Evolutionary conservation across 1,140 invertebrate species (phyloP).

Genomic region (Augochlora pura): DNA sequence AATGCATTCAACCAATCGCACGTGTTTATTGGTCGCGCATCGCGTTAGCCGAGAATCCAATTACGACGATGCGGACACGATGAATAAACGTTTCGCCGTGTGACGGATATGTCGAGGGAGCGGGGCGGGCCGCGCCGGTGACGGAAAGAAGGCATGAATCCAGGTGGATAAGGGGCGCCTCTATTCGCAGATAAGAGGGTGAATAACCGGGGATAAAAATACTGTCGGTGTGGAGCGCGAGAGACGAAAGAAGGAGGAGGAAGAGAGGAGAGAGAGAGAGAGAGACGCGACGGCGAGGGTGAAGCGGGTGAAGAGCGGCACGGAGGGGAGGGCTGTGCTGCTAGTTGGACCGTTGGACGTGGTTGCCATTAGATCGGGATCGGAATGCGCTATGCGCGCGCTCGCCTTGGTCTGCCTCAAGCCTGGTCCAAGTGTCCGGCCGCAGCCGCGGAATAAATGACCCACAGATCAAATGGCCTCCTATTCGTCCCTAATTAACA

Average conservation of each 20-base stretch:
- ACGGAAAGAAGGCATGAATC: slow-evolving; percentile 34
- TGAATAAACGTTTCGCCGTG: background rate
- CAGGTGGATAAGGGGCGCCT: slow-evolving; percentile 59
- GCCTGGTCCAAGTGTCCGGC: slow-evolving; percentile 68
- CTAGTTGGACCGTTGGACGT: slow-evolving; percentile 59
- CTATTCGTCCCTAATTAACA: slow-evolving; percentile 73
- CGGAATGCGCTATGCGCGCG: slow-evolving; percentile 73
- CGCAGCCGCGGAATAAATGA: slow-evolving; percentile 72
- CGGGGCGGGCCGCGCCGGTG: background rate
- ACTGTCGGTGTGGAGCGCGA: slow-evolving; percentile 60
- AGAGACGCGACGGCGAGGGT: too few relatives aligned
- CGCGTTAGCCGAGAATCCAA: background rate
- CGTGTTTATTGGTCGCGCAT: background rate
- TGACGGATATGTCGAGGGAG: background rate
- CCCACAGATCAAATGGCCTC: slow-evolving; percentile 75
- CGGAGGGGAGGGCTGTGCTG: slow-evolving; percentile 42
- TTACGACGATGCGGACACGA: background rate
- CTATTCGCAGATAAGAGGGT: slow-evolving; percentile 74
- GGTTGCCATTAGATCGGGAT: slow-evolving; percentile 74
- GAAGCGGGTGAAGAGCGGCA: slow-evolving; percentile 12
- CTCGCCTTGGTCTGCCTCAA: slow-evolving; percentile 65
- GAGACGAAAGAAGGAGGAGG: slow-evolving; percentile 36
- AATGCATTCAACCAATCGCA: background rate
- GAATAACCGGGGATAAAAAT: slow-evolving; percentile 80
- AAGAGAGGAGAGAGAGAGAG: slow-evolving; percentile 13